phyloP scores from a whole-genome alignment of 2,888 invertebrate species.

The Drosophila kuntzei region DNA sequence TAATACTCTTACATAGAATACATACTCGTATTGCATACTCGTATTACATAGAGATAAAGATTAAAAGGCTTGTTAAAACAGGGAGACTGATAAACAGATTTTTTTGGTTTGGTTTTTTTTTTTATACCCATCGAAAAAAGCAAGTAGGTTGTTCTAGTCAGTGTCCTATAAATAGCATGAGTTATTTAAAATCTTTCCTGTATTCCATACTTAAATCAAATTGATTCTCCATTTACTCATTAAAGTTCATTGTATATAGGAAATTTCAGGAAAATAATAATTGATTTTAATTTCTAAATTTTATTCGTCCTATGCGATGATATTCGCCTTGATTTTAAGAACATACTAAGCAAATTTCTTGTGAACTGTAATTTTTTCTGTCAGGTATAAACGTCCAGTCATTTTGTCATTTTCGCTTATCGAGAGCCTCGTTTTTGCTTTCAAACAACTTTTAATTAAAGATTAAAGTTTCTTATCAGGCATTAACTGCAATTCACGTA shows the following conservation, averaged over 20 bases:
- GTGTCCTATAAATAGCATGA: background rate
- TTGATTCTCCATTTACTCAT: background rate
- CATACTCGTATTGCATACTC: background rate
- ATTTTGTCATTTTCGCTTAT: conserved; percentile 65
- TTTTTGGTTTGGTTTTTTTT: background rate
- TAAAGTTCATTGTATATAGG: background rate
- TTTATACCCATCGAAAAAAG: background rate
- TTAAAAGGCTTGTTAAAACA: background rate
- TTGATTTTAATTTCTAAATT: background rate
- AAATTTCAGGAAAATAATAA: background rate
- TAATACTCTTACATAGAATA: background rate
- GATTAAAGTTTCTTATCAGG: conserved; percentile 79
- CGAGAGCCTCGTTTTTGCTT: conserved; percentile 68
- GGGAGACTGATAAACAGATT: background rate
- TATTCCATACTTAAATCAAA: background rate
- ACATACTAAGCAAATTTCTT: conserved; percentile 12
- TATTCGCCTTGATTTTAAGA: background rate
- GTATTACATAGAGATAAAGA: background rate
- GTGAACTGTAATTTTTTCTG: conserved; percentile 82
- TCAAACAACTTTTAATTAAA: conserved; percentile 66
- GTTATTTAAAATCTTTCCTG: background rate
- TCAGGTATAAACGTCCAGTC: conserved; percentile 47
- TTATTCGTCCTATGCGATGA: background rate
- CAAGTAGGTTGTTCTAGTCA: background rate
- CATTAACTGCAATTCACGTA: conserved; percentile 65